These are phyloP conservation scores for Cyclophora punctaria DNA, from an alignment of 2,888 invertebrate species.

Conservation along the genomic window DNA sequence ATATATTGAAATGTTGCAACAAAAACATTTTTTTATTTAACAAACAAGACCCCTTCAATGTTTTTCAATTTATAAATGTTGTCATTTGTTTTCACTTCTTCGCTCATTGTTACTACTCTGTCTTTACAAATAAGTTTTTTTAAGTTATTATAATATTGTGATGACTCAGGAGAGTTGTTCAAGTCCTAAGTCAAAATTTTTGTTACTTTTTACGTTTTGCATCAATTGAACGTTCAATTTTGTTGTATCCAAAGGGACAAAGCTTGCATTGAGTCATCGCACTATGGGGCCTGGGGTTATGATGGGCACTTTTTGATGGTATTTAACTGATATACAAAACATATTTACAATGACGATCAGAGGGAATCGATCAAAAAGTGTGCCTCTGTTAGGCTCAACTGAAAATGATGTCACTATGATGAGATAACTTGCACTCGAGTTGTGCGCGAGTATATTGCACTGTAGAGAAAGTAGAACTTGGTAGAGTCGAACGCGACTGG, in stretches of 20 bases:
- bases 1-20: conserved; percentile 71
- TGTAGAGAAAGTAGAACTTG: background rate
- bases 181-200: conserved; percentile 36
- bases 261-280: conserved; percentile 76
- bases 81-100: conserved; percentile 48
- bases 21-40: conserved; percentile 64
- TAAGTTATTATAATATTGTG: conserved; percentile 54
- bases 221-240: conserved; percentile 23
- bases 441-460: background rate
- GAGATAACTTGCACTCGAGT: conserved; percentile 1
- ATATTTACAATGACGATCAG: background rate
- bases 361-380: conserved; percentile 7
- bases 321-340: background rate
- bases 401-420: conserved; percentile 7
- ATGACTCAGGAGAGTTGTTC: conserved; percentile 67
- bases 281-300: conserved; percentile 60
- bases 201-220: conserved; percentile 26
- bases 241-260: conserved; percentile 57
- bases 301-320: conserved; percentile 29
- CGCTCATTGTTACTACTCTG: conserved; percentile 40
- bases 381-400: conserved; percentile 1
- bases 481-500: background rate
- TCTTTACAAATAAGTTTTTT: conserved; percentile 32
- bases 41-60: conserved; percentile 40
- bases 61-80: conserved; percentile 38